Evolutionary conservation across 2,797 vertebrate genomes (phyloP).

Genomic region (Rhodeus uyekii): DNA sequence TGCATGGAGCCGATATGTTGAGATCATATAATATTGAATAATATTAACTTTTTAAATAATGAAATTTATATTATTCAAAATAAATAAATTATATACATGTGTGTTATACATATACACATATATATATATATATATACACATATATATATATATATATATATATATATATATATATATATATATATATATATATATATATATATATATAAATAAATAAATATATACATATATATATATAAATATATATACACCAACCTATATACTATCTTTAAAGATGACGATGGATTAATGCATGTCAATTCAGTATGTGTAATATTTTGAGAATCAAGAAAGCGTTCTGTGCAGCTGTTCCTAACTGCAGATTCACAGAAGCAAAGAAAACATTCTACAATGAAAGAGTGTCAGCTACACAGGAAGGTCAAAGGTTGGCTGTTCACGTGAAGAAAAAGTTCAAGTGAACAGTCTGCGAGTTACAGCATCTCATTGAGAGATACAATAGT

Average conservation of each 20-base stretch:
- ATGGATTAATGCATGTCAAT: not conserved
- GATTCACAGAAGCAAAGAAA: not conserved
- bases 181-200: no score
- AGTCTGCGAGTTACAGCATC: slow-evolving; percentile 10
- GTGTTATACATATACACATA: no score
- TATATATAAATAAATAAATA: not conserved
- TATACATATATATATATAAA: no score
- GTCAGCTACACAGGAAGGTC: not conserved
- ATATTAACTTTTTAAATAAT: not conserved
- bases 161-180: no score
- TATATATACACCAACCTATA: no score
- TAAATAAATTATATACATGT: no score
- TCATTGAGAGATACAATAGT: slow-evolving; percentile 12
- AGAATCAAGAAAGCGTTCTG: not conserved
- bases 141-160: no score
- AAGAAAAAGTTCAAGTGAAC: slow-evolving; percentile 33
- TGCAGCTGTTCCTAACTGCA: not conserved
- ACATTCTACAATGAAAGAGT: not conserved
- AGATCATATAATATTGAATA: not conserved
- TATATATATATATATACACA: no score
- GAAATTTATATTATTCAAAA: not conserved
- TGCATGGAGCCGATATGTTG: not conserved
- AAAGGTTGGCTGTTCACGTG: slow-evolving; percentile 8
- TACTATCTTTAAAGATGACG: not conserved
- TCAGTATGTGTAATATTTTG: not conserved